Percentiles rank a stretch among this genome's conserved stretches.
phyloP scores from a whole-genome alignment of 2,797 vertebrate genomes.

The Clarias pachynema region DNA sequence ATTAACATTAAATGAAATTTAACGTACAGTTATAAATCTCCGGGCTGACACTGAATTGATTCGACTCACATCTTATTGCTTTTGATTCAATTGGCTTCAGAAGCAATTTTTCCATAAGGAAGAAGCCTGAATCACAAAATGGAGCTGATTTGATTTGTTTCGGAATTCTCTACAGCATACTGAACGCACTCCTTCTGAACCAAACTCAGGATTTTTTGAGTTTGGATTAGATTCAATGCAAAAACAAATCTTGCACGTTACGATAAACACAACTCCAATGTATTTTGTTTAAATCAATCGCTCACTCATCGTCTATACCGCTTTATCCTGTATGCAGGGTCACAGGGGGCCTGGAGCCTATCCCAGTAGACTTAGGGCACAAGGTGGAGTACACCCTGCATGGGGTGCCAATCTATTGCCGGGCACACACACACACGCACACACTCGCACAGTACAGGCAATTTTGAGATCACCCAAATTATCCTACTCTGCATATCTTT shows the following conservation, averaged over 20 bases:
- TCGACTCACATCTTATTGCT: not conserved
- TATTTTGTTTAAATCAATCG: no score
- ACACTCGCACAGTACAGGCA: no score
- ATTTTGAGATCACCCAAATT: no score
- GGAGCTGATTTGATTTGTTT: conserved; percentile 3
- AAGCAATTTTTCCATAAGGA: not conserved
- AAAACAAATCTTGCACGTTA: not conserved
- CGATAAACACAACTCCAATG: not conserved
- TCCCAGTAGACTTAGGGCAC: no score
- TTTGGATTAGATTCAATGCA: not conserved
- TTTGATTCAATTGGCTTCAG: not conserved
- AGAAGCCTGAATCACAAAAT: not conserved
- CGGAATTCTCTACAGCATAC: not conserved
- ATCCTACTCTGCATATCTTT: no score
- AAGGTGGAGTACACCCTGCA: no score
- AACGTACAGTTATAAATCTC: not conserved
- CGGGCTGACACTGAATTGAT: not conserved
- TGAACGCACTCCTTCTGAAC: not conserved
- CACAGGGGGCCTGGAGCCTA: no score
- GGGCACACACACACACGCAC: no score
- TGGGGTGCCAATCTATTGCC: no score
- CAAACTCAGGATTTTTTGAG: not conserved
- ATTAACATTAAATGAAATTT: not conserved
- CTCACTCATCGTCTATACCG: no score
- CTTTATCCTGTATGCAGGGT: no score